phyloP scores from a whole-genome alignment of 2,113 vertebrate species.

The Calypte anna region DNA sequence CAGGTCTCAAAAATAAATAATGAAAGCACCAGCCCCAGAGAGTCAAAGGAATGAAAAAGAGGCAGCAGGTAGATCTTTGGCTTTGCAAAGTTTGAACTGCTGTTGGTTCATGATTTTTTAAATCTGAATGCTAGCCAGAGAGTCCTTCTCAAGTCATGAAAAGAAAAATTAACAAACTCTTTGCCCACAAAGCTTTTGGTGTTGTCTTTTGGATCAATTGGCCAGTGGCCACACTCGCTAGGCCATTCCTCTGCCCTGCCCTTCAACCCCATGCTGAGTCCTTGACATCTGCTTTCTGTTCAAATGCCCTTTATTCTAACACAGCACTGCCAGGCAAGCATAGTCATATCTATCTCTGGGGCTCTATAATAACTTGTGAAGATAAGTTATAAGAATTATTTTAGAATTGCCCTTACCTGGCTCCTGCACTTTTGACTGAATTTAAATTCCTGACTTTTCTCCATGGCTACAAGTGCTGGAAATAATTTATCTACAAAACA shows the following conservation, averaged over 20 bases:
- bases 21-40: neutral
- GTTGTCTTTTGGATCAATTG: conserved; percentile 52
- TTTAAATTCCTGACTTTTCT: neutral
- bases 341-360: neutral
- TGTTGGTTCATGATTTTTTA: neutral
- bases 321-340: neutral
- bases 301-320: neutral
- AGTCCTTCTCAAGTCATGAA: neutral
- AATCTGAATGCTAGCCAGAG: neutral
- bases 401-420: neutral
- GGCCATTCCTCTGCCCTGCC: conserved; percentile 31
- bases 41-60: neutral
- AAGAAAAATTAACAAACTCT: conserved; percentile 20
- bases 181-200: neutral
- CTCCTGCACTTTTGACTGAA: neutral
- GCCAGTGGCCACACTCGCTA: neutral
- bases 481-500: neutral
- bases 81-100: neutral
- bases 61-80: neutral
- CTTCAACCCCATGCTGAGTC: conserved; percentile 6
- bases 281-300: conserved; percentile 45
- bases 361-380: neutral
- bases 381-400: neutral
- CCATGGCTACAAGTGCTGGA: neutral
- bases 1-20: neutral